Evolutionary conservation across 1,140 invertebrate species (phyloP).

Genomic region (Zophobas morio): DNA sequence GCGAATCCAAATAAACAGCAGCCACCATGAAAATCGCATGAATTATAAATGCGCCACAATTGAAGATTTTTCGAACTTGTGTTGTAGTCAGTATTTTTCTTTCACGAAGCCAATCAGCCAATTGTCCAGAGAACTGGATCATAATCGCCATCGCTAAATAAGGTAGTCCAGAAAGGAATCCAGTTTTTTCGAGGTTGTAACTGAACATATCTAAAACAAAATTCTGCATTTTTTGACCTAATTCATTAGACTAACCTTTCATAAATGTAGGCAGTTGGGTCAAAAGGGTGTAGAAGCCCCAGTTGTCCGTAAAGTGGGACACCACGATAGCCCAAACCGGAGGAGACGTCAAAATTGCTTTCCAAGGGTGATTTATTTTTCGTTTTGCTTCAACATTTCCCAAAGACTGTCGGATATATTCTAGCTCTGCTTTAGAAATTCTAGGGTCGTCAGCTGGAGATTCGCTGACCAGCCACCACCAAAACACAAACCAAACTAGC

Average conservation of each 20-base stretch:
- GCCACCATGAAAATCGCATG: constrained; percentile 89
- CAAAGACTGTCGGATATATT: constrained; percentile 78
- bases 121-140: constrained; percentile 82
- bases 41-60: constrained; percentile 83
- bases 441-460: constrained; percentile 82
- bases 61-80: constrained; percentile 81
- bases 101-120: constrained; percentile 83
- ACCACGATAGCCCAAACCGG: constrained; percentile 93
- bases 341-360: constrained; percentile 82
- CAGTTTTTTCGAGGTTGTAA: constrained; percentile 82
- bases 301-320: constrained; percentile 95
- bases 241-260: constrained; percentile 66
- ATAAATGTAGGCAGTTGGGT: constrained; percentile 94
- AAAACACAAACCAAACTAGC: constrained; percentile 80
- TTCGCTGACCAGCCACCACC: constrained; percentile 82
- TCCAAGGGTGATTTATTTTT: constrained; percentile 82
- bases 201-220: constrained; percentile 68
- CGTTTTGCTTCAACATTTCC: constrained; percentile 63
- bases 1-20: constrained; percentile 79
- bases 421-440: constrained; percentile 82
- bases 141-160: constrained; percentile 89
- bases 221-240: no score
- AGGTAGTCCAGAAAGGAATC: constrained; percentile 86
- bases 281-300: constrained; percentile 95
- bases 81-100: constrained; percentile 79